These are phyloP conservation scores for Neodiprion virginianus DNA, from an alignment of 1,140 invertebrate genomes.

Conservation along the genomic window DNA sequence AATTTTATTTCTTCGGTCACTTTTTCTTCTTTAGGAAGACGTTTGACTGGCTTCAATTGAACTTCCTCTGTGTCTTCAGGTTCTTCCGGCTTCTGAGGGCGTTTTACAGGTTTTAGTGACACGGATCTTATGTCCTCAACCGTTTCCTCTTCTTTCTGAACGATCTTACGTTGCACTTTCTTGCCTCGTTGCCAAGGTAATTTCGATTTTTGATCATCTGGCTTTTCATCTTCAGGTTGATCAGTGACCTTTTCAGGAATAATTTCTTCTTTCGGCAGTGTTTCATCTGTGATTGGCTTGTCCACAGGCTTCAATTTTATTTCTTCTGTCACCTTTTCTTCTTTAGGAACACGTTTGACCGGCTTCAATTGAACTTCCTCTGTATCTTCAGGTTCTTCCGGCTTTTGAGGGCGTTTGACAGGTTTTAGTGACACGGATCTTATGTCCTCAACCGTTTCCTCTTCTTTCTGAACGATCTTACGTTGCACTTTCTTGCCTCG, in stretches of 20 bases:
- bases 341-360: constrained; percentile 39
- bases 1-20: constrained; percentile 30
- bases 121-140: constrained; percentile 16
- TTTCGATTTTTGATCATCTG: constrained; percentile 43
- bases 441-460: constrained; percentile 34
- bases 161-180: constrained; percentile 16
- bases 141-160: constrained; percentile 10
- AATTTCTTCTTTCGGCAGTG: constrained; percentile 37
- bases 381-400: constrained; percentile 38
- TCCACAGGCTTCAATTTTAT: constrained; percentile 45
- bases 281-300: constrained; percentile 51
- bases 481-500: constrained; percentile 37
- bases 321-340: constrained; percentile 22
- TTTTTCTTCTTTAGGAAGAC: constrained; percentile 38
- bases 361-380: constrained; percentile 49
- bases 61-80: constrained; percentile 31
- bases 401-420: constrained; percentile 23
- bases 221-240: constrained; percentile 36
- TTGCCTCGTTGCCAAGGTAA: constrained; percentile 31
- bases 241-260: constrained; percentile 38
- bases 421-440: constrained; percentile 29
- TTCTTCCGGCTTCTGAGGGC: constrained; percentile 26
- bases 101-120: constrained; percentile 25
- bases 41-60: constrained; percentile 43
- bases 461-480: constrained; percentile 48